These are phyloP conservation scores for Apis laboriosa DNA, from an alignment of 1,140 invertebrate genomes.

Conservation along the genomic window DNA sequence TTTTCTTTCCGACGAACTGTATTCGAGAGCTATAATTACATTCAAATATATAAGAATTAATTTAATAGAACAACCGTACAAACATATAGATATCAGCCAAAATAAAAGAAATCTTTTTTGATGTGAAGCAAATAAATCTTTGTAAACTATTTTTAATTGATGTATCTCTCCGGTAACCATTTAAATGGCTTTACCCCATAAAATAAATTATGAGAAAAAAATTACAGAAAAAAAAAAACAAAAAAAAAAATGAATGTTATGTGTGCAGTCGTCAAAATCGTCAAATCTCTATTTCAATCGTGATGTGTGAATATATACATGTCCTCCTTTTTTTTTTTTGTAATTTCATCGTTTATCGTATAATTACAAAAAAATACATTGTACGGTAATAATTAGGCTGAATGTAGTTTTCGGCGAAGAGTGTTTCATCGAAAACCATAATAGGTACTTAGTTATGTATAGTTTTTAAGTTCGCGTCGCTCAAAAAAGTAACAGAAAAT, in stretches of 20 bases:
- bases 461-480: slow-evolving; percentile 32
- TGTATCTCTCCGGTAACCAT: slow-evolving; percentile 30
- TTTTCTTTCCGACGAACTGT: not conserved
- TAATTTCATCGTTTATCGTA: not conserved
- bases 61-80: not conserved
- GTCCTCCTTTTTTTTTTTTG: not conserved
- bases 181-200: slow-evolving; percentile 15
- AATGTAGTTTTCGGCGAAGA: not conserved
- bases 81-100: not conserved
- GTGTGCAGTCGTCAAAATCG: not conserved
- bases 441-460: slow-evolving; percentile 32
- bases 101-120: slow-evolving; percentile 13
- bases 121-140: slow-evolving; percentile 11
- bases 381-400: not conserved
- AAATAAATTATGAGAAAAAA: not conserved
- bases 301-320: not conserved
- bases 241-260: slow-evolving; percentile 3
- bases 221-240: not conserved
- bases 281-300: not conserved
- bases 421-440: not conserved
- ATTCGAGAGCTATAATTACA: not conserved
- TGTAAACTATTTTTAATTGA: slow-evolving; percentile 22
- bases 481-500: slow-evolving; percentile 5
- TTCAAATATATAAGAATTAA: slow-evolving; percentile 1
- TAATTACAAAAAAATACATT: not conserved